phyloP scores from a whole-genome alignment of 2,797 vertebrate genomes.

The Microctenopoma lineatum region DNA sequence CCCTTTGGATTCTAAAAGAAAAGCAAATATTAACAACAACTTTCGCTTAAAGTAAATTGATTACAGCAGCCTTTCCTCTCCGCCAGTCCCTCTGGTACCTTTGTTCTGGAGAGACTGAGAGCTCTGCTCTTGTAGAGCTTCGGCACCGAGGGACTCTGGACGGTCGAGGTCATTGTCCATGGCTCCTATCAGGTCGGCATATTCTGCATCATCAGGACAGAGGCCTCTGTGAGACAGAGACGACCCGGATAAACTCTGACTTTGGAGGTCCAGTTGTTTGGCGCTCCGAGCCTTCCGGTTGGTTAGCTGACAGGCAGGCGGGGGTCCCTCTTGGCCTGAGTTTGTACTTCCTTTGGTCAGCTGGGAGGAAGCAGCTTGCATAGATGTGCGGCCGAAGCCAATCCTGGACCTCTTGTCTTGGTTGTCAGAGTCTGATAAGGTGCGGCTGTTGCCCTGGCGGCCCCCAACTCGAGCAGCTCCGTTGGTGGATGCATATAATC shows the following conservation, averaged over 20 bases:
- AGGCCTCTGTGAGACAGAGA: slow-evolving; percentile 72
- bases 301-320: slow-evolving; percentile 80
- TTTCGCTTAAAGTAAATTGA: background rate
- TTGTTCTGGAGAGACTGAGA: slow-evolving; percentile 89
- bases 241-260: slow-evolving; percentile 67
- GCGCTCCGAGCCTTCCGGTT: slow-evolving; percentile 85
- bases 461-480: slow-evolving; percentile 83
- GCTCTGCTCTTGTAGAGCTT: slow-evolving; percentile 88
- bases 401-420: slow-evolving; percentile 84
- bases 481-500: slow-evolving; percentile 84
- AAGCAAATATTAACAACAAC: background rate
- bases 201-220: slow-evolving; percentile 90
- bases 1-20: slow-evolving; percentile 86
- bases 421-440: slow-evolving; percentile 84
- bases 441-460: slow-evolving; percentile 86
- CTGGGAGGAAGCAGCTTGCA: slow-evolving; percentile 82
- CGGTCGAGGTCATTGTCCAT: slow-evolving; percentile 98
- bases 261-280: slow-evolving; percentile 84
- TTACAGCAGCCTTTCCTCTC: background rate
- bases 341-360: slow-evolving; percentile 74
- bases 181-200: slow-evolving; percentile 89
- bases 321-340: slow-evolving; percentile 80
- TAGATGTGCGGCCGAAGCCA: slow-evolving; percentile 84
- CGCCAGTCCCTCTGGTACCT: slow-evolving; percentile 80
- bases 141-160: slow-evolving; percentile 85